These are phyloP conservation scores for Merops nubicus DNA, from an alignment of 2,113 vertebrate genomes.

Conservation along the genomic window DNA sequence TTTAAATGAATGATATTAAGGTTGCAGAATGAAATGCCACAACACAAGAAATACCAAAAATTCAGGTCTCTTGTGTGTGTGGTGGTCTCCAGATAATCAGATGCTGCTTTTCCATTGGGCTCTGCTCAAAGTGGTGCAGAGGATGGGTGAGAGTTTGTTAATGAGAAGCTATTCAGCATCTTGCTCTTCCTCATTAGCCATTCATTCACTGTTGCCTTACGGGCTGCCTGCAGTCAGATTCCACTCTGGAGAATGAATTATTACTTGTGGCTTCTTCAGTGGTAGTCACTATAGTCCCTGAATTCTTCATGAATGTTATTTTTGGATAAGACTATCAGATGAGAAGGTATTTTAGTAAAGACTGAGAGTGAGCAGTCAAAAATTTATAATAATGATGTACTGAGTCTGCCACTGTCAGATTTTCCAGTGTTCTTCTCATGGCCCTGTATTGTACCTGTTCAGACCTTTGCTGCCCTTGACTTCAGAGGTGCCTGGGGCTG, in stretches of 20 bases:
- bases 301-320: background rate
- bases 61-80: background rate
- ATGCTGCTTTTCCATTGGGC: background rate
- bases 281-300: background rate
- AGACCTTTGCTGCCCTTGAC: background rate
- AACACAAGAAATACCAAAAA: background rate
- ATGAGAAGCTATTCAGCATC: background rate
- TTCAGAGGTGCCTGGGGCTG: background rate
- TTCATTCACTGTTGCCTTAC: background rate
- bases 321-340: background rate
- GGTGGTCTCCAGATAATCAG: background rate
- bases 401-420: background rate
- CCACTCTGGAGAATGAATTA: background rate
- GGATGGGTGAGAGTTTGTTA: no score
- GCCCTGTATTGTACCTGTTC: background rate
- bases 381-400: background rate
- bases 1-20: background rate
- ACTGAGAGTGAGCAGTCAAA: background rate
- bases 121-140: background rate
- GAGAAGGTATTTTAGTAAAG: background rate
- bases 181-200: background rate
- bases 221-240: background rate
- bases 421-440: rapidly evolving
- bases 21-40: background rate
- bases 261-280: background rate